Percentiles rank a stretch among this genome's conserved stretches.
Evolutionary conservation across 1,140 invertebrate species (phyloP).

Genomic region (Tyrophagus putrescentiae): DNA sequence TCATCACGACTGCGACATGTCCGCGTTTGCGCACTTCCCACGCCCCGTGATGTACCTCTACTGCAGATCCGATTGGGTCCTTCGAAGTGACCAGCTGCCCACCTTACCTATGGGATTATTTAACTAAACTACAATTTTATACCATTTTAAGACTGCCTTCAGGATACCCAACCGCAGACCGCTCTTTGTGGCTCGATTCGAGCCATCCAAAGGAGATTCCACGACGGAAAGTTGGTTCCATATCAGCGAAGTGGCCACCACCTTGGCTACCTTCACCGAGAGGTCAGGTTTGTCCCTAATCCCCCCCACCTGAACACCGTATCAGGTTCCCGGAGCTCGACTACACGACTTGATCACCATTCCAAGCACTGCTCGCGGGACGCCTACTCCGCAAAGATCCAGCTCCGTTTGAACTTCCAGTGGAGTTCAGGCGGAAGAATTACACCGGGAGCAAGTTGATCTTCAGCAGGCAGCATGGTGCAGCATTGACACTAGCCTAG

Average conservation of each 20-base stretch:
- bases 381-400: slow-evolving; percentile 15
- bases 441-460: slow-evolving; percentile 15
- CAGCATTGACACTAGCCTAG: slow-evolving; percentile 24
- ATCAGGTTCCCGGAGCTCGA: slow-evolving; percentile 21
- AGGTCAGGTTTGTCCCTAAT: neutral
- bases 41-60: slow-evolving; percentile 8
- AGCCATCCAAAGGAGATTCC: neutral
- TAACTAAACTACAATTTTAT: no score
- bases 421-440: neutral
- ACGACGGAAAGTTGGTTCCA: neutral
- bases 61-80: neutral
- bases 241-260: neutral
- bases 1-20: neutral
- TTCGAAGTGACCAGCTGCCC: neutral
- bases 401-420: slow-evolving; percentile 14
- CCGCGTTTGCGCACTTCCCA: neutral
- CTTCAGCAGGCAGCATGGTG: slow-evolving; percentile 13
- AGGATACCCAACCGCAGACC: slow-evolving; percentile 12
- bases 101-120: no score
- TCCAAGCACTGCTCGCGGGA: neutral
- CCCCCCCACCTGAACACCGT: slow-evolving; percentile 20
- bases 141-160: no score
- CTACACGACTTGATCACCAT: slow-evolving; percentile 5
- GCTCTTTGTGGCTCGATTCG: neutral
- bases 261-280: neutral